Evolutionary conservation across 2,888 invertebrate genomes (phyloP), one percentile per base, ranked within the genome.

Genomic region (Trilocha varians): DNA sequence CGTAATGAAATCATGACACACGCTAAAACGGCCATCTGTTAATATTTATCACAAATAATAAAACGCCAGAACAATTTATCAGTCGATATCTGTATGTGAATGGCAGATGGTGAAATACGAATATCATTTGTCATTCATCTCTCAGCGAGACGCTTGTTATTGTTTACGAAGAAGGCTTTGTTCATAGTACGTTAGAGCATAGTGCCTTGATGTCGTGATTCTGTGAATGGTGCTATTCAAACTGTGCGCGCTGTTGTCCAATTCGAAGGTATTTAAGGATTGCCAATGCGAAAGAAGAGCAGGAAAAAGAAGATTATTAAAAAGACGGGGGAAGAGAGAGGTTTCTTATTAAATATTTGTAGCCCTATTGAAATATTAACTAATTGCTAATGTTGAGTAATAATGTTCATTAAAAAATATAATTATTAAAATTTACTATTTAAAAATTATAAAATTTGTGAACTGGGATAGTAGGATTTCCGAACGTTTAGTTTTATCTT

Each of bases 221-320:
- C 45, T 11, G 48, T 79, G 77, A 61, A 79, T 78, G 75, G 78
- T 84, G 52, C 56, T 83, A 40, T 58, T 78, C 33, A 65, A 62
- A 54, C 48, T 83, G 65, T 78, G 71, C 83, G 72, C 70, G 48
- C 71, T 83, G 82, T 73, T 85, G 63, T 77, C 80, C 46, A 77
- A 78, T 45, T 68, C 74, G 50, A 82, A 77, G 55, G 58, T 73
- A 40, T 82, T 82, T 50, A 84, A 84, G 56, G 70, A 74, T 48
- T 85, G 83, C 67, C 79, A 79, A 77, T 84, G 84, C 84, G 84
- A 83, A 78, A 77, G 83, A 82, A 70, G 76, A 65, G 66, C 80
- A 70, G 84, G 83, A 80, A 85, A 78, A 83, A 83, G 82, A 50
- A 73, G 84, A 50, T 59, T 84, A 40, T 53, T 83, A 33, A 69